These are phyloP conservation scores for Diaprepes abbreviatus DNA, from an alignment of 2,888 invertebrate species.

Conservation along the genomic window DNA sequence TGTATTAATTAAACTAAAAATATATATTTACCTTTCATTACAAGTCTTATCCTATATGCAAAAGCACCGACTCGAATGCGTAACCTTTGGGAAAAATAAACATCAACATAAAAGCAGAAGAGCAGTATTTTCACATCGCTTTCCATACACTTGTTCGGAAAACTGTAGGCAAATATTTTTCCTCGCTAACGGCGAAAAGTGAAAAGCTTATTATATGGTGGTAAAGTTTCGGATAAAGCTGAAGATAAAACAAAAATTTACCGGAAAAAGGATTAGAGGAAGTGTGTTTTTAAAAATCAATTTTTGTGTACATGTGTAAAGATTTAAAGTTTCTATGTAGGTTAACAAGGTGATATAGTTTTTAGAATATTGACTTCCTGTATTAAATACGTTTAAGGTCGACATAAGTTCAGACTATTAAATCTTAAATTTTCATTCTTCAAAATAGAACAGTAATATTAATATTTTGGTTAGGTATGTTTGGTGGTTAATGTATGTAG, in stretches of 20 bases:
- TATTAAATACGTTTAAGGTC: too few relatives aligned
- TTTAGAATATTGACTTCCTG: too few relatives aligned
- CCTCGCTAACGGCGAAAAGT: slow-evolving; percentile 4
- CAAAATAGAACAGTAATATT: too few relatives aligned
- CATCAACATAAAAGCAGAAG: neutral
- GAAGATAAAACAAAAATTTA: neutral
- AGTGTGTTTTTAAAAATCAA: neutral
- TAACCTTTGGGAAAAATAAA: slow-evolving; percentile 10
- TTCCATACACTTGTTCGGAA: neutral
- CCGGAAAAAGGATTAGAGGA: neutral
- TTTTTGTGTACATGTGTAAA: neutral
- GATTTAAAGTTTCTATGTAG: too few relatives aligned
- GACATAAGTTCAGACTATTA: too few relatives aligned
- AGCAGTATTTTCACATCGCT: neutral
- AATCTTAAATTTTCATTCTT: too few relatives aligned
- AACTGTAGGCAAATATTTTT: slow-evolving; percentile 18
- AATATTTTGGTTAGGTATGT: too few relatives aligned
- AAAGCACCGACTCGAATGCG: neutral
- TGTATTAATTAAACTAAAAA: too few relatives aligned
- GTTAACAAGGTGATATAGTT: too few relatives aligned
- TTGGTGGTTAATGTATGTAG: too few relatives aligned
- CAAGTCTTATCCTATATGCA: neutral
- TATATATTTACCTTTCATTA: slow-evolving; percentile 1
- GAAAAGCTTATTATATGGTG: slow-evolving; percentile 8
- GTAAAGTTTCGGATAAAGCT: neutral